Evolutionary conservation across 2,113 vertebrate genomes (phyloP).

Genomic region (Nesogale talazaci): DNA sequence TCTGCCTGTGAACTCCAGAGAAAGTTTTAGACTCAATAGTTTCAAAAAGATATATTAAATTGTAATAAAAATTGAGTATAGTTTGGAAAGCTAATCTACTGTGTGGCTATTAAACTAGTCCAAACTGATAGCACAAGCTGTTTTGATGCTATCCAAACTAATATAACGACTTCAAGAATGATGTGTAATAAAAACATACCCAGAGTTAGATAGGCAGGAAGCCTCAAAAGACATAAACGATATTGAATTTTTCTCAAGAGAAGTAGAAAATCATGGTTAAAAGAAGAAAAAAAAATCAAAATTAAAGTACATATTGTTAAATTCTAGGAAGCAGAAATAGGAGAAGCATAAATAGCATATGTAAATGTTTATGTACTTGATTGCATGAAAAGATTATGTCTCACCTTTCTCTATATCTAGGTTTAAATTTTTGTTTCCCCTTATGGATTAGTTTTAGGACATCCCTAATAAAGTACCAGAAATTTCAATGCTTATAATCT

Average conservation of each 20-base stretch:
- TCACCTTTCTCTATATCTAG: not conserved
- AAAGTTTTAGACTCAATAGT: not conserved
- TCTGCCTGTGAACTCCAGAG: not conserved
- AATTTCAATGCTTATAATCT: too few species aligned
- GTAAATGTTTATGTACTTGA: not conserved
- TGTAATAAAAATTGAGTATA: not conserved
- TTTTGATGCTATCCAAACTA: not conserved
- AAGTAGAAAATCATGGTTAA: not conserved
- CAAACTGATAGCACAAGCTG: not conserved
- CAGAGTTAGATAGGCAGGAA: not conserved
- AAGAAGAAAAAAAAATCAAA: not conserved
- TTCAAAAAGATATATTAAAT: slow-evolving; percentile 25
- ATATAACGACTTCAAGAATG: not conserved
- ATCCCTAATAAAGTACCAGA: not conserved
- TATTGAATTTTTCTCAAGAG: not conserved
- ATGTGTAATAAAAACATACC: not conserved
- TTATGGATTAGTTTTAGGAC: not conserved
- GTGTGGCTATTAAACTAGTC: not conserved
- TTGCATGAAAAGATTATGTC: not conserved
- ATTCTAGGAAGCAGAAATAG: not conserved
- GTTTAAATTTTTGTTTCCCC: not conserved
- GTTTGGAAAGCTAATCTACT: not conserved
- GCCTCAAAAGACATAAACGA: not conserved
- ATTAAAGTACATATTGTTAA: not conserved
- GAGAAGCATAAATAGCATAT: not conserved